These are phyloP conservation scores for Anagyrus pseudococci DNA, from an alignment of 2,888 invertebrate genomes.

Conservation along the genomic window DNA sequence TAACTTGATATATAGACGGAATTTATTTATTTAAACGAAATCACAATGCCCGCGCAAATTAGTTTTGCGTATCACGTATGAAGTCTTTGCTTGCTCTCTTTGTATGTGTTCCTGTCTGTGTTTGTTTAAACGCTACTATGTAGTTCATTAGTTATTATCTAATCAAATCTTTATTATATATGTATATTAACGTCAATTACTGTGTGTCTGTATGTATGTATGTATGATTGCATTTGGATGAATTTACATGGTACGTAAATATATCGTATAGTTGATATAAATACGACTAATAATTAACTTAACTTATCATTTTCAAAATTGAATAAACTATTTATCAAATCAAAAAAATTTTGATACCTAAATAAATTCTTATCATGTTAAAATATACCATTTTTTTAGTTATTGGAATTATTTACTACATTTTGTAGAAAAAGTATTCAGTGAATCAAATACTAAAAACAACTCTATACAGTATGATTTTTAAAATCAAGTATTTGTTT, in stretches of 20 bases:
- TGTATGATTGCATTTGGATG: slow-evolving; percentile 41
- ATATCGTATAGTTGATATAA: too few relatives aligned
- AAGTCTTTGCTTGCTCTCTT: slow-evolving; percentile 40
- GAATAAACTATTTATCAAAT: too few relatives aligned
- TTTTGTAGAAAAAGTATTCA: too few relatives aligned
- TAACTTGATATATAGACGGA: slow-evolving; percentile 46
- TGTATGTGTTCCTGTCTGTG: slow-evolving; percentile 33
- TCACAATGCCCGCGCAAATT: slow-evolving; percentile 51
- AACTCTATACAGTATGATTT: too few relatives aligned
- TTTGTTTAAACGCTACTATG: slow-evolving; percentile 41
- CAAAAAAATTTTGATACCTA: not conserved
- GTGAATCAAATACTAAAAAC: not conserved
- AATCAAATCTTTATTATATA: slow-evolving; percentile 44
- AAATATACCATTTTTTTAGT: too few relatives aligned
- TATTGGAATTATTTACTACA: too few relatives aligned
- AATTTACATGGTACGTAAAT: slow-evolving; percentile 39
- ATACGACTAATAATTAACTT: too few relatives aligned
- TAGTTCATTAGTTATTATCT: slow-evolving; percentile 45
- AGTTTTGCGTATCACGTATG: slow-evolving; percentile 49
- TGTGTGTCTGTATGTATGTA: slow-evolving; percentile 37
- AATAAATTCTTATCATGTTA: not conserved
- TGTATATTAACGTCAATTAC: slow-evolving; percentile 41
- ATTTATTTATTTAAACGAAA: slow-evolving; percentile 48
- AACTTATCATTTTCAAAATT: not conserved
- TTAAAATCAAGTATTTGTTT: slow-evolving; percentile 25